A percentile compares a stretch with the other conserved stretches of the same genome.
phyloP scores from a whole-genome alignment of 2,888 invertebrate genomes.

The Deroplatys truncata region DNA sequence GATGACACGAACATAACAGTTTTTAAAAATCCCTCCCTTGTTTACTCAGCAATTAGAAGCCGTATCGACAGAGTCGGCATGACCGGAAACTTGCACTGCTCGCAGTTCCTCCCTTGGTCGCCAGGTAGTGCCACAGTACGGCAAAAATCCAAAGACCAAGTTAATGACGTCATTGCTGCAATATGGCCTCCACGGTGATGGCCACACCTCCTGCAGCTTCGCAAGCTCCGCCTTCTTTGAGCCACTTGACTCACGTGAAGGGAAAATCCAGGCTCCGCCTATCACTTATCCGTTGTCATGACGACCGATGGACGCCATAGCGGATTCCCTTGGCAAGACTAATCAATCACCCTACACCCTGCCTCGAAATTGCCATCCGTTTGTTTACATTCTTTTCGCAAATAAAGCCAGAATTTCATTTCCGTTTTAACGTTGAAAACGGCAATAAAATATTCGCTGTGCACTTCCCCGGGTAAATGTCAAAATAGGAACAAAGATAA shows the following conservation, averaged over 20 bases:
- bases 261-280: slow-evolving; percentile 39
- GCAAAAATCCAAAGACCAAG: neutral
- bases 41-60: no score
- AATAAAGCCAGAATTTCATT: neutral
- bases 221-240: slow-evolving; percentile 31
- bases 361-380: neutral
- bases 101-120: neutral
- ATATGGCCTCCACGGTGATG: slow-evolving; percentile 28
- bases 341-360: neutral
- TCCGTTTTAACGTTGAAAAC: neutral
- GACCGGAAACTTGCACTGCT: neutral
- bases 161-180: neutral
- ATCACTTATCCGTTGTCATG: slow-evolving; percentile 37
- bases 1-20: no score
- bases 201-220: slow-evolving; percentile 24
- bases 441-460: neutral
- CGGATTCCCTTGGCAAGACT: slow-evolving; percentile 19
- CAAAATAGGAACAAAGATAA: neutral
- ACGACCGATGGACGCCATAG: slow-evolving; percentile 37
- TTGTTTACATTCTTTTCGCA: neutral
- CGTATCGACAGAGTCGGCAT: neutral
- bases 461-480: neutral
- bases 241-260: slow-evolving; percentile 15
- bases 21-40: no score
- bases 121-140: neutral